Evolutionary conservation across 2,888 invertebrate genomes (phyloP), one percentile per base, ranked within the genome.

Genomic region (Aphrophora alni): DNA sequence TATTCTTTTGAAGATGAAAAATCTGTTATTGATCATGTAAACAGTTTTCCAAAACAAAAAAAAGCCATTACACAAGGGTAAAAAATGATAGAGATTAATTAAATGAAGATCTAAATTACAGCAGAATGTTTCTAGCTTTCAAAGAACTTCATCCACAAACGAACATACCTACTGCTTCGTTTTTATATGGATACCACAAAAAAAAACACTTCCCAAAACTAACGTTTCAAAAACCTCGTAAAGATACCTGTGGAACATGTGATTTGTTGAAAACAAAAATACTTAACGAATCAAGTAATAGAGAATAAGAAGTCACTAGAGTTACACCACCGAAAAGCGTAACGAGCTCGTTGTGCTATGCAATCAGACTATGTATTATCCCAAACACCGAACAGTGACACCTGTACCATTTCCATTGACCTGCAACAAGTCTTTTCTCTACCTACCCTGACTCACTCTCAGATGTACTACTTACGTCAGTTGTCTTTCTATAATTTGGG

Each of bases 391-490:
- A 72, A 25, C 8, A 17, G 28, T 33, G 12, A 72, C 12, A 27
- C 17, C 14, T 33, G 72, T 17, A 21, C 12, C 25, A n/a, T 10
- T 44, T 44, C 44, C 10, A 17, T 44, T 44, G 44, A 72, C 27
- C 33, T 72, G 27, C 72, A 72, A 28, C 72, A 72, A 72, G 72
- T 72, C 27, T 72, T 72, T 17, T 72, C 72, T 27, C 3, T 72
- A 28, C 72, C 33, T 28, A 28, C 33, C 0, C 28, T 86, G 76
- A 85, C 85, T 17, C 86, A 85, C 81, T 81, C 83, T 51, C 83
- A 85, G 80, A 86, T 86, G 83, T 86, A 86, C 80, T 85, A 86
- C 81, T 78, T 82, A 38, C 82, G 85, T 69, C 84, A 85, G 80
- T 78, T 84, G 59, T 84, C 83, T 44, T 81, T 81, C 71, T 85